phyloP scores from a whole-genome alignment of 2,888 invertebrate species.

The Conops quadrifasciatus region DNA sequence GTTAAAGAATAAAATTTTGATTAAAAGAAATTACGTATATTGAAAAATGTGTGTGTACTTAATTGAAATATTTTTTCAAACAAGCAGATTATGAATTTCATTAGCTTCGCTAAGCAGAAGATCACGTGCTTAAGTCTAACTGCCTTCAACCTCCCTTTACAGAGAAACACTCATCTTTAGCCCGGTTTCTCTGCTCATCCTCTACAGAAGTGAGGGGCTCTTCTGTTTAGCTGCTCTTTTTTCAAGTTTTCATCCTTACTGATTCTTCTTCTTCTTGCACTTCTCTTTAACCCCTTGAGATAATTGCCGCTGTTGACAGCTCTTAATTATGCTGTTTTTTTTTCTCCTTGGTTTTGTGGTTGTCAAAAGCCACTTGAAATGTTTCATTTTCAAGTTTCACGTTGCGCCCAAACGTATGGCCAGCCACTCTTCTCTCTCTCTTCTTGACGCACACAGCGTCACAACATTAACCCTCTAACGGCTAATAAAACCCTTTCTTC shows the following conservation, averaged over 20 bases:
- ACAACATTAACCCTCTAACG: background rate
- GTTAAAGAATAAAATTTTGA: too few relatives aligned
- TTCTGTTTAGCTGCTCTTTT: background rate
- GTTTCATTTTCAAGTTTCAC: background rate
- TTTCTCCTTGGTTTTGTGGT: background rate
- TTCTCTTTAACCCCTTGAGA: background rate
- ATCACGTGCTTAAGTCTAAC: too few relatives aligned
- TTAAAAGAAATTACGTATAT: too few relatives aligned
- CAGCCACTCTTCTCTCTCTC: background rate
- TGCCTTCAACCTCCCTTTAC: too few relatives aligned
- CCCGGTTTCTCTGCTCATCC: too few relatives aligned
- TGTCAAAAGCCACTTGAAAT: background rate
- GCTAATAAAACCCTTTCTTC: background rate
- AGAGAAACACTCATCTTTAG: too few relatives aligned
- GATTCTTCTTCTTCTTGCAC: background rate
- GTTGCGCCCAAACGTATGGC: background rate
- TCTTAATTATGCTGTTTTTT: background rate
- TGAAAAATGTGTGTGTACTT: too few relatives aligned
- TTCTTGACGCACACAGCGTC: background rate
- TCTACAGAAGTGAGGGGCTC: too few relatives aligned
- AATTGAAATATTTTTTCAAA: too few relatives aligned
- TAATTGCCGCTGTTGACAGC: constrained; percentile 3
- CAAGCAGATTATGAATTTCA: too few relatives aligned
- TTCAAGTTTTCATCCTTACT: background rate
- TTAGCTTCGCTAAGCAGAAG: too few relatives aligned